Evolutionary conservation across 2,888 invertebrate genomes (phyloP).

Genomic region (Pristionchus maxplancki): DNA sequence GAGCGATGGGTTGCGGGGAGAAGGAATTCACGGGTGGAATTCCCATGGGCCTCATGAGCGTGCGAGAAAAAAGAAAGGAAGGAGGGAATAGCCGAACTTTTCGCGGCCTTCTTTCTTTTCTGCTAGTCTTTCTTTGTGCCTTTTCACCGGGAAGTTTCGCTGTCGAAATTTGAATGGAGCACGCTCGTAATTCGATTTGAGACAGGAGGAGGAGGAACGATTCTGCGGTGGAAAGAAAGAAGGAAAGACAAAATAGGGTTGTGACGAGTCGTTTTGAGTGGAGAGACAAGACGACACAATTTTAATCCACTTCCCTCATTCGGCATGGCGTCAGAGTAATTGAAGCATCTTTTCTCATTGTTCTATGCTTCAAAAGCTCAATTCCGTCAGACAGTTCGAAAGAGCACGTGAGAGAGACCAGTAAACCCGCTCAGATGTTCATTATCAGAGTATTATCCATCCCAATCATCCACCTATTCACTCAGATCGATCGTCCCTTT

Average conservation of each 20-base stretch:
- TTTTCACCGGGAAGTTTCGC: neutral
- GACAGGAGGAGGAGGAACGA: no score
- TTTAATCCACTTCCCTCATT: neutral
- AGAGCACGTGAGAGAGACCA: neutral
- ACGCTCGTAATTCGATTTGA: neutral
- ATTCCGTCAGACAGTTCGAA: no score
- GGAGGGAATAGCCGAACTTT: slow-evolving; percentile 15
- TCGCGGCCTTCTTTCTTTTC: neutral
- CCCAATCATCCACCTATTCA: neutral
- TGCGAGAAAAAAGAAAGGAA: no score
- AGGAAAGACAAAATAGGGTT: neutral
- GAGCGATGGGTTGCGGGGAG: neutral
- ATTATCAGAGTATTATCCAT: neutral
- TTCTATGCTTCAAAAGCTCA: neutral
- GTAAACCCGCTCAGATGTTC: neutral
- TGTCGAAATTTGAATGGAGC: neutral
- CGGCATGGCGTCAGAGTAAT: neutral
- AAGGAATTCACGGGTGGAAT: slow-evolving; percentile 7
- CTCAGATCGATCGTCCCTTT: neutral
- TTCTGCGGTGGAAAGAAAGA: neutral
- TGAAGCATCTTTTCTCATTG: neutral
- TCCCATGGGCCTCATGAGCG: slow-evolving; percentile 25
- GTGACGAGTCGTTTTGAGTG: neutral
- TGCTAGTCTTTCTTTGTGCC: neutral
- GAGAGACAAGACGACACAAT: neutral